Evolutionary conservation across 2,113 vertebrate species (phyloP).

Genomic region (Helogale parvula): DNA sequence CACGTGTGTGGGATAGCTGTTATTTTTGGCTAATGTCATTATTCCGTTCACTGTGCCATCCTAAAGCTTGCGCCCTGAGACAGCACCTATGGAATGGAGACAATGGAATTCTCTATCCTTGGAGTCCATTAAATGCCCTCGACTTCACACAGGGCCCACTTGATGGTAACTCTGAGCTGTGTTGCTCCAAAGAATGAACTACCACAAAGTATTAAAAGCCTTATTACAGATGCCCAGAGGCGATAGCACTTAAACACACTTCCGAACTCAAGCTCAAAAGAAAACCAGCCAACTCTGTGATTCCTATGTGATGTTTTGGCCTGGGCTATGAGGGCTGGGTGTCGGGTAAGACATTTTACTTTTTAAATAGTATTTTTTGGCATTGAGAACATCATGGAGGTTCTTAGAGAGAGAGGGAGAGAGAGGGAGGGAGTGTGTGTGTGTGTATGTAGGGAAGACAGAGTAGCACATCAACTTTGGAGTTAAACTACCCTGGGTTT

Average conservation of each 20-base stretch:
- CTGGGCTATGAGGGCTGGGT: not conserved
- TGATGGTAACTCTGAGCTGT: not conserved
- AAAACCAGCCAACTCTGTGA: not conserved
- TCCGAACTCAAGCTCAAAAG: not conserved
- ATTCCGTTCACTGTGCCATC: not conserved
- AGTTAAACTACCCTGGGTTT: not conserved
- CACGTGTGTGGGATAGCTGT: not conserved
- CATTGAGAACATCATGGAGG: not conserved
- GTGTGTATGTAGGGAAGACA: not conserved
- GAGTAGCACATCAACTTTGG: not conserved
- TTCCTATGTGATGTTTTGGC: not conserved
- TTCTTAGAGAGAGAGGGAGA: not conserved
- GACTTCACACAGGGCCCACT: not conserved
- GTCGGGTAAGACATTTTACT: not conserved
- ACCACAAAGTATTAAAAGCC: not conserved
- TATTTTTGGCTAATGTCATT: constrained; percentile 32
- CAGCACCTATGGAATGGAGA: not conserved
- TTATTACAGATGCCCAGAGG: not conserved
- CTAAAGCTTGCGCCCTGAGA: not conserved
- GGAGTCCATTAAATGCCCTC: not conserved
- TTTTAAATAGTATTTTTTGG: not conserved
- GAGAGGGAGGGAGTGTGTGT: not conserved
- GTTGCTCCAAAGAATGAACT: not conserved
- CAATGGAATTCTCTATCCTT: not conserved
- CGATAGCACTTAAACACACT: not conserved